Evolutionary conservation across 2,113 vertebrate species (phyloP).

Genomic region (Tapirus terrestris): DNA sequence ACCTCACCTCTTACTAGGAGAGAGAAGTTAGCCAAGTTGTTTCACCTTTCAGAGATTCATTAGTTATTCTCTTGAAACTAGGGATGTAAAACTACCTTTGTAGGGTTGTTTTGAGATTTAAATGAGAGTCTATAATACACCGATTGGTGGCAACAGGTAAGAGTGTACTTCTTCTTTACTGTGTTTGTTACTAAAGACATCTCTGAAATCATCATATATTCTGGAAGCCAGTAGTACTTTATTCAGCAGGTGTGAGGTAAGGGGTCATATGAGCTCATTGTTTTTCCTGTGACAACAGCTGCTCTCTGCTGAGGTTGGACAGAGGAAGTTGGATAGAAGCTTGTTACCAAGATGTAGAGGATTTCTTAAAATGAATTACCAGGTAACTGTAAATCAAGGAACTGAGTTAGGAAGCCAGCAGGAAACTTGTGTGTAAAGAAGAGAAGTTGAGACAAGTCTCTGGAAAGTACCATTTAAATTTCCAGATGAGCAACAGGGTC

Average conservation of each 20-base stretch:
- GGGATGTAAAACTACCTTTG: not conserved
- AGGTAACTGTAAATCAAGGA: not conserved
- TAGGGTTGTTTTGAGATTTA: not conserved
- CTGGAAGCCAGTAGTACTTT: not conserved
- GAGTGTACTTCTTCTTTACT: too few relatives aligned
- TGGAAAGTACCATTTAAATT: not conserved
- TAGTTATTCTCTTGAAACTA: not conserved
- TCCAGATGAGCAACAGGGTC: not conserved
- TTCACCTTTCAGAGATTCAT: not conserved
- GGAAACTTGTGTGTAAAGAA: not conserved
- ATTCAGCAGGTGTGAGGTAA: not conserved
- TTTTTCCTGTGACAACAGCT: too few relatives aligned
- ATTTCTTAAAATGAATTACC: not conserved
- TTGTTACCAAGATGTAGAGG: not conserved
- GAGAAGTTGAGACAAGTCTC: too few relatives aligned
- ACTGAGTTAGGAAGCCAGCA: not conserved
- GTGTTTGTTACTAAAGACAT: not conserved
- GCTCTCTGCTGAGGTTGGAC: not conserved
- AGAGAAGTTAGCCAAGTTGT: not conserved
- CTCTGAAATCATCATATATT: not conserved
- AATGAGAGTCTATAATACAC: fast-evolving
- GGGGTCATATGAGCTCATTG: fast-evolving
- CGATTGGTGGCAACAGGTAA: not conserved
- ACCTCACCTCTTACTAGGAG: not conserved
- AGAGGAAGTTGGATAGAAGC: not conserved